Evolutionary conservation across 2,888 invertebrate species (phyloP).

Genomic region (Adela reaumurella): DNA sequence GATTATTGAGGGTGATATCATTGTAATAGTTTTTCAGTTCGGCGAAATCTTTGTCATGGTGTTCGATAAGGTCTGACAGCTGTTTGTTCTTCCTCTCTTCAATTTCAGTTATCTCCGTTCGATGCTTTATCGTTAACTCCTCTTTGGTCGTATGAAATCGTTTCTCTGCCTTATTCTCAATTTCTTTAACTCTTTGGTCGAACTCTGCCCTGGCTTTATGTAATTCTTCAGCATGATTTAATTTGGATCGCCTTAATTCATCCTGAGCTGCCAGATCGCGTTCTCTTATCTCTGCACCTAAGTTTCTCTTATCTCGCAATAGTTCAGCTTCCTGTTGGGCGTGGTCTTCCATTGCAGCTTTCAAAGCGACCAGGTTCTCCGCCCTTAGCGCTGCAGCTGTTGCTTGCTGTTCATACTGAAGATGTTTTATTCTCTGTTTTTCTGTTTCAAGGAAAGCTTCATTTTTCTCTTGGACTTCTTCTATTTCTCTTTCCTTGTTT

Average conservation of each 20-base stretch:
- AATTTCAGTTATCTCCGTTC: constrained; percentile 82
- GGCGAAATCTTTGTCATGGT: constrained; percentile 81
- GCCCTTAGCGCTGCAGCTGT: constrained; percentile 81
- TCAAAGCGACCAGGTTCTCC: constrained; percentile 76
- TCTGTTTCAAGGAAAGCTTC: constrained; percentile 84
- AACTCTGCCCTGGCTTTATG: constrained; percentile 53
- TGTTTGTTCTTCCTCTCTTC: constrained; percentile 91
- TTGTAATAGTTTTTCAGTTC: constrained; percentile 95
- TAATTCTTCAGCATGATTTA: constrained; percentile 72
- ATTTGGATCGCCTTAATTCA: constrained; percentile 66
- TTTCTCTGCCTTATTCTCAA: constrained; percentile 63
- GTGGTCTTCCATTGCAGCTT: constrained; percentile 82
- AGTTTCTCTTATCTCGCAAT: constrained; percentile 66
- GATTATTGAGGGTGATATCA: constrained; percentile 89
- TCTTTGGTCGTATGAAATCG: constrained; percentile 69
- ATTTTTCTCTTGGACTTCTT: constrained; percentile 82
- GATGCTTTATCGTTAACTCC: constrained; percentile 69
- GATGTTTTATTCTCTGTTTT: constrained; percentile 89
- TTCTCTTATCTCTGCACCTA: constrained; percentile 66
- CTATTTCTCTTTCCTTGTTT: constrained; percentile 73
- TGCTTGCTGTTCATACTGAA: constrained; percentile 88
- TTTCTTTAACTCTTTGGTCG: constrained; percentile 47
- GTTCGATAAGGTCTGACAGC: constrained; percentile 71
- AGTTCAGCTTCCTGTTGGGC: constrained; percentile 71
- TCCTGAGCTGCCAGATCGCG: constrained; percentile 68